Percentiles rank a stretch among this genome's conserved stretches.
Evolutionary conservation across 2,113 vertebrate species (phyloP).

Genomic region (Dinomys branickii): DNA sequence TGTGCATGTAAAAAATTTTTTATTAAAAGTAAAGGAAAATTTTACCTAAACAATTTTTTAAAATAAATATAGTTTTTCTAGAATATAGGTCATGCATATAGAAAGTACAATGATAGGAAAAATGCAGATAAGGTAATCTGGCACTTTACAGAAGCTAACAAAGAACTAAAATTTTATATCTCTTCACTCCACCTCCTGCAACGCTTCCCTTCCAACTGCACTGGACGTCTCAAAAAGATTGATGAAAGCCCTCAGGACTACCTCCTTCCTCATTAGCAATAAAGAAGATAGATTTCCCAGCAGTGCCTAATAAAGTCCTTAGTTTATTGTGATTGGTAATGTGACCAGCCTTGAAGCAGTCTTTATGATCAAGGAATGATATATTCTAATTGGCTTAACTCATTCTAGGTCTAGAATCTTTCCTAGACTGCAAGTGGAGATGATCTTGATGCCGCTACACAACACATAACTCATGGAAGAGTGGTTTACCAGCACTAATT

Average conservation of each 20-base stretch:
- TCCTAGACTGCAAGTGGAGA: background rate
- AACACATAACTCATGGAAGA: background rate
- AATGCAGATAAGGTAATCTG: background rate
- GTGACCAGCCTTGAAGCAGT: background rate
- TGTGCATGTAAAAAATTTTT: too few species aligned
- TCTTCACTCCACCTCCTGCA: background rate
- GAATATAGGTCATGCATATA: background rate
- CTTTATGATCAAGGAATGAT: background rate
- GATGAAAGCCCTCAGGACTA: background rate
- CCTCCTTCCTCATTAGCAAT: background rate
- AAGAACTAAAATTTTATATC: background rate
- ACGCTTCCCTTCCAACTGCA: background rate
- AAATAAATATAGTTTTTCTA: conserved; percentile 2
- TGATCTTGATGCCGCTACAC: background rate
- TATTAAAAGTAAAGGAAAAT: too few species aligned
- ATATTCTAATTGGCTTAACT: background rate
- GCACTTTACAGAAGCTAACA: background rate
- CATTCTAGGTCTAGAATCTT: background rate
- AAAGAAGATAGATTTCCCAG: background rate
- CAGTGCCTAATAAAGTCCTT: background rate
- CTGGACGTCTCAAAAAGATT: background rate
- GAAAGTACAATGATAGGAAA: background rate
- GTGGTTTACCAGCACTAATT: background rate
- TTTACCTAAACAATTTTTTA: background rate
- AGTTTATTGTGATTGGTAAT: background rate